These are phyloP conservation scores for Premnoplex brunnescens DNA, from an alignment of 2,797 vertebrate genomes.

Conservation along the genomic window DNA sequence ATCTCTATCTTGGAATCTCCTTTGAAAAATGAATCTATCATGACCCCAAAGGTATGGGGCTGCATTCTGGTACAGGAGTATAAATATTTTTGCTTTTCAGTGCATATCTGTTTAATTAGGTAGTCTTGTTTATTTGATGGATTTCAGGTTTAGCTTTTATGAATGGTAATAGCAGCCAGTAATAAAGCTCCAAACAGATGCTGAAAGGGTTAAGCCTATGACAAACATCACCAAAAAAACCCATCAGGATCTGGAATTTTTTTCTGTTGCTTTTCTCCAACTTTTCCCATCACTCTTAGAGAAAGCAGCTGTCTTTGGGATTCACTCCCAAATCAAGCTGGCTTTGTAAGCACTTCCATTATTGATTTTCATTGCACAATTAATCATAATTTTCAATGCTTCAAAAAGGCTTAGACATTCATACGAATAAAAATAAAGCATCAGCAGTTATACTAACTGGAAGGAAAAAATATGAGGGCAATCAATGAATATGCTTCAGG, in stretches of 20 bases:
- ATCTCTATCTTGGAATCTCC: not conserved
- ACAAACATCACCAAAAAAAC: not conserved
- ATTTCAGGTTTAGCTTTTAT: not conserved
- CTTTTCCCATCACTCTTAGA: not conserved
- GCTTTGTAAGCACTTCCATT: slow-evolving; percentile 55
- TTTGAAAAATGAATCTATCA: not conserved
- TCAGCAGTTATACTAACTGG: slow-evolving; percentile 59
- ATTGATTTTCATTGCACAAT: slow-evolving; percentile 60
- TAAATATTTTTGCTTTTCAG: not conserved
- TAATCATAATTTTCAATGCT: slow-evolving; percentile 61
- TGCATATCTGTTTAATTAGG: not conserved
- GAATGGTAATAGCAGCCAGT: not conserved
- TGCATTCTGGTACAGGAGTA: not conserved
- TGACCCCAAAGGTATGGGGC: accelerated
- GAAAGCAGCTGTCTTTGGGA: slow-evolving; percentile 51
- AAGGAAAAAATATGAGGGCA: slow-evolving; percentile 55
- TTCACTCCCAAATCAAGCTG: slow-evolving; percentile 28
- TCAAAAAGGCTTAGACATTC: slow-evolving; percentile 30
- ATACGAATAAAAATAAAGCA: slow-evolving; percentile 53
- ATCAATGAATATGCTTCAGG: slow-evolving; percentile 66
- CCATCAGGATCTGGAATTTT: not conserved
- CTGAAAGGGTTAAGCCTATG: not conserved
- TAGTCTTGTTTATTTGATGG: not conserved
- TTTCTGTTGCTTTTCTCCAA: not conserved
- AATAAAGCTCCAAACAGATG: not conserved